Base-by-base conservation (phyloP, 1,140 invertebrate species). In the Trichomalopsis sarcophagae region DNA sequence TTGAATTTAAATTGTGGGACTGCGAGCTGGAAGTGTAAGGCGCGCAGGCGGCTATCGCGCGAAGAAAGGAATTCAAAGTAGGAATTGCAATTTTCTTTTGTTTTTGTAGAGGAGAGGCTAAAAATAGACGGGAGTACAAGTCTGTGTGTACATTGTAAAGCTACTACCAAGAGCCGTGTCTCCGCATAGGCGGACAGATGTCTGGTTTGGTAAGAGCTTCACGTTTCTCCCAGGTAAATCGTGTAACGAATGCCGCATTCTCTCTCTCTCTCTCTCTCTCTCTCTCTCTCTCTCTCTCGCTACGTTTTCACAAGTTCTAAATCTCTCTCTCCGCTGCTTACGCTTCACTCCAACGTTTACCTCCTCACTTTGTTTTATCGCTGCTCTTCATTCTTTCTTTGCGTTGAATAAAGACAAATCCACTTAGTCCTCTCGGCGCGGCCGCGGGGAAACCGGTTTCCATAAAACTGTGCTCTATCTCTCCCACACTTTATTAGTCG, bases 151-250 rank as follows among this genome's bases (percentile, higher is more conserved):
- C 36, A 40, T 44, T 44, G 17, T n/a, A 10, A 74, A 75, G 36
- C 10, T 9, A n/a, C 2, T 76, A 50, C 69, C 50, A 74, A 10
- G 23, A 21, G 55, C 40, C 4, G 6, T 62, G 30, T 50, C 71
- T 9, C n/a, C n/a, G 27, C 27, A 27, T 27, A 74, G 27, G 21
- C 11, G 44, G 73, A 33, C 50, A 30, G 17, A 40, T 55, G 40
- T n/a, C 55, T 81, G 78, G 73, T 82, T 90, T 88, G 66, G 85
- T 86, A 91, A 81, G 85, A 87, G 86, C 23, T 82, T 89, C 90
- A 89, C 90, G 90, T 90, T 79, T 87, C 85, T 87, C 87, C 77
- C 89, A 89, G 90, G 89, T 90, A 89, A 90, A 89, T 91, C 89
- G 89, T 89, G 89, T 87, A 89, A 87, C 87, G 90, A 91, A 90